Evolutionary conservation across 2,113 vertebrate species (phyloP).

Genomic region (Dipodomys ordii): DNA sequence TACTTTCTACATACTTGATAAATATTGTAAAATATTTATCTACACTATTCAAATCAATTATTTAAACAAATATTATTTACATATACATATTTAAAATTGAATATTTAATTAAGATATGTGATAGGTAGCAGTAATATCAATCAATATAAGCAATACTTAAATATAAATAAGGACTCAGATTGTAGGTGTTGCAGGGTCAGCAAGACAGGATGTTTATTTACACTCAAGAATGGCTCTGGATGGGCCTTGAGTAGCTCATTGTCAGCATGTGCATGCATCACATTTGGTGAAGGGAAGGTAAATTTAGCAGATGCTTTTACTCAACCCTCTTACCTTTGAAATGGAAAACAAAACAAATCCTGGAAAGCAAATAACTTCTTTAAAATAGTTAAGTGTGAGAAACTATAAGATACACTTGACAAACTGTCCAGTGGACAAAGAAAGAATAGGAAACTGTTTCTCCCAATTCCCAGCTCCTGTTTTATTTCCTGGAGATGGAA

Average conservation of each 20-base stretch:
- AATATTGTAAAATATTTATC: neutral
- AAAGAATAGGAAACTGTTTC: neutral
- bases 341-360: neutral
- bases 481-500: neutral
- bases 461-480: neutral
- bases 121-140: too few species aligned
- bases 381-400: neutral
- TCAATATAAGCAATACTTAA: too few species aligned
- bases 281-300: neutral
- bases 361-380: neutral
- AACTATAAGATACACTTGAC: neutral
- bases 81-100: too few species aligned
- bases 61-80: too few species aligned
- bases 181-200: neutral
- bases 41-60: too few species aligned
- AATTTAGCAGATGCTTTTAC: neutral
- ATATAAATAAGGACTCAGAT: neutral
- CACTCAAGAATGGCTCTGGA: neutral
- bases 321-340: neutral
- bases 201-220: neutral
- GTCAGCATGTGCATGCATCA: neutral
- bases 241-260: neutral
- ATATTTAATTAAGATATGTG: too few species aligned
- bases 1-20: neutral
- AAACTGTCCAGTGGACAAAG: neutral